Evolutionary conservation across 2,113 vertebrate genomes (phyloP).

Genomic region (Pleuronectes platessa): DNA sequence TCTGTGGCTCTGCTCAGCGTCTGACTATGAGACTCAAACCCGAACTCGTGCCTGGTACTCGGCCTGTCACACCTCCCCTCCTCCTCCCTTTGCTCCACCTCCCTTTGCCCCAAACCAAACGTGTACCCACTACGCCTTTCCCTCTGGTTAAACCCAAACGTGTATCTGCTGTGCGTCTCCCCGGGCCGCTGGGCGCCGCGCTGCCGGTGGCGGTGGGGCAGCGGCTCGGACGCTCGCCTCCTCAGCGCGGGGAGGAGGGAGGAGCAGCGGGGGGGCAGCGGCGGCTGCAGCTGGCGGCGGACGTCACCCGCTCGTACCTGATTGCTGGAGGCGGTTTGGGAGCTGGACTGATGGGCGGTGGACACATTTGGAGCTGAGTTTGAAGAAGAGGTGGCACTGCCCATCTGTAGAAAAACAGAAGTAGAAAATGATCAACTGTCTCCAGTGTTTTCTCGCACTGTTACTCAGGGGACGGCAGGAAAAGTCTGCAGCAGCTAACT

Average conservation of each 20-base stretch:
- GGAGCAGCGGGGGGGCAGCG: slow-evolving; percentile 52
- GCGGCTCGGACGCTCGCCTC: slow-evolving; percentile 61
- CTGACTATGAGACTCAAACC: slow-evolving; percentile 13
- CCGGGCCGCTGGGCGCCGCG: slow-evolving; percentile 15
- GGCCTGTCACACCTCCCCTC: not conserved
- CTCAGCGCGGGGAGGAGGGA: slow-evolving; percentile 56
- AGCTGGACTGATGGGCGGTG: not conserved
- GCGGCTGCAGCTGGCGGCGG: slow-evolving; percentile 32
- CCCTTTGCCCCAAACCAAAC: slow-evolving; percentile 31
- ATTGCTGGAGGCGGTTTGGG: slow-evolving; percentile 31
- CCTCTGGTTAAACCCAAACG: slow-evolving; percentile 18
- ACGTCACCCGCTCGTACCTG: slow-evolving; percentile 66
- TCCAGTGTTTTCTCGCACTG: no score
- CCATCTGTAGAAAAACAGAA: slow-evolving; percentile 24
- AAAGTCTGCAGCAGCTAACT: no score
- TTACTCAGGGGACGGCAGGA: no score
- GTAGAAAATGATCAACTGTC: not conserved
- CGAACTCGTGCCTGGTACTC: not conserved
- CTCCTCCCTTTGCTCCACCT: not conserved
- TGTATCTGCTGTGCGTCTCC: slow-evolving; percentile 49
- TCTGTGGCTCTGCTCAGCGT: not conserved
- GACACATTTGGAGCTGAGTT: not conserved
- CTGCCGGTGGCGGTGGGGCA: slow-evolving; percentile 42
- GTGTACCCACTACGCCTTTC: slow-evolving; percentile 17
- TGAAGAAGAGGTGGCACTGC: not conserved